A percentile compares a stretch with the other conserved stretches of the same genome.
phyloP scores from a whole-genome alignment of 2,888 invertebrate species.

The Nomada ferruginata region DNA sequence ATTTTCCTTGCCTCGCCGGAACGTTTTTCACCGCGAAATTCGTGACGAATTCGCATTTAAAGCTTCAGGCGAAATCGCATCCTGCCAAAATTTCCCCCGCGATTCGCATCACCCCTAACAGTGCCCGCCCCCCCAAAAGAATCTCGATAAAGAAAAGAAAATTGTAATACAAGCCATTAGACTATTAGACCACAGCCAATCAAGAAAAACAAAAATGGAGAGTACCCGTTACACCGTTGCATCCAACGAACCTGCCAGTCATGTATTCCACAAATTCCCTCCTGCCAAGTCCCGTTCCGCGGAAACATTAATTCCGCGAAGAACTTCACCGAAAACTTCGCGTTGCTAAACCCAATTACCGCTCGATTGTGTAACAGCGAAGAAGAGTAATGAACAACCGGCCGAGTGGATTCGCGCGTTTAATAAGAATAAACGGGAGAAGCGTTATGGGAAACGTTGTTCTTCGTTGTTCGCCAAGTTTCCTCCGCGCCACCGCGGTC shows the following conservation, averaged over 20 bases:
- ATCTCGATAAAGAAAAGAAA: too few species aligned
- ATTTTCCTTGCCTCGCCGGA: not conserved
- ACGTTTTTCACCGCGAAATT: constrained; percentile 3
- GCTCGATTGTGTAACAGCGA: not conserved
- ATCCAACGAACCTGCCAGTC: too few species aligned
- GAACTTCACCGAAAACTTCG: not conserved
- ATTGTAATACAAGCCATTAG: too few species aligned
- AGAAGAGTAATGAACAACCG: not conserved
- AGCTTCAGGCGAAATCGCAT: not conserved
- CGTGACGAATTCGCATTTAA: not conserved
- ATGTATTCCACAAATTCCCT: too few species aligned
- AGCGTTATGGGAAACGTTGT: not conserved
- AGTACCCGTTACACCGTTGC: too few species aligned
- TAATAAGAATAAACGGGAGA: not conserved
- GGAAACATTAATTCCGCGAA: too few species aligned
- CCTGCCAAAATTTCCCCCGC: not conserved
- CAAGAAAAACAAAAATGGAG: too few species aligned
- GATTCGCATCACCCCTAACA: not conserved
- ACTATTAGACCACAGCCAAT: too few species aligned
- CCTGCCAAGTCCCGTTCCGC: too few species aligned
- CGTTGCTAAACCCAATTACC: not conserved
- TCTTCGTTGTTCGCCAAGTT: not conserved
- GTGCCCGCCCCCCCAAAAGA: too few species aligned
- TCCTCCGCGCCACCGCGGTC: not conserved
- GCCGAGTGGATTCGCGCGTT: not conserved